A percentile compares a stretch with the other conserved stretches of the same genome.
phyloP scores from a whole-genome alignment of 2,113 vertebrate genomes.

The Microcebus griseorufus region DNA sequence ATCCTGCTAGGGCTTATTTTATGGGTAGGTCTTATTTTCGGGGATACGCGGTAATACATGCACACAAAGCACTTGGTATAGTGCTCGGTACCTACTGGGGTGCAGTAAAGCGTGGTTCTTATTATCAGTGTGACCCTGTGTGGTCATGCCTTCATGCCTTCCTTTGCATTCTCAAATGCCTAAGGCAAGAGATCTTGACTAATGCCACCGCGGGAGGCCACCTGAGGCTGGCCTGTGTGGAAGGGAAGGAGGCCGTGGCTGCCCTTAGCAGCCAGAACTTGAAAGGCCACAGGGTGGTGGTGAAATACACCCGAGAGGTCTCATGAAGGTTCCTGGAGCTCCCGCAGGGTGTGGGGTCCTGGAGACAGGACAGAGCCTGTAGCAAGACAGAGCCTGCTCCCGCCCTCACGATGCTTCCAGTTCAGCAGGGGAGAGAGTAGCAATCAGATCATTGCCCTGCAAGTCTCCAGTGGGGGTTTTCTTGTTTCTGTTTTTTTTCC shows the following conservation, averaged over 20 bases:
- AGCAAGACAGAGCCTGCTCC: neutral
- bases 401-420: neutral
- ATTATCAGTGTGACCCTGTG: neutral
- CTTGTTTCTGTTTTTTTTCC: neutral
- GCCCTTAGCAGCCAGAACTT: neutral
- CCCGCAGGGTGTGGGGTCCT: neutral
- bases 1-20: too few relatives aligned
- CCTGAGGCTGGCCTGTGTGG: neutral
- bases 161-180: neutral
- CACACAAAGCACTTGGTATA: too few relatives aligned
- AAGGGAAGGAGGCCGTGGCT: neutral
- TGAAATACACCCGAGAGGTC: neutral
- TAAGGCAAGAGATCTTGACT: neutral
- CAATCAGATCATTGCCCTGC: neutral
- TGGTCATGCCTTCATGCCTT: neutral
- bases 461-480: neutral
- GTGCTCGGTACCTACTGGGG: neutral
- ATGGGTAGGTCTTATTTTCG: too few relatives aligned
- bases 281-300: neutral
- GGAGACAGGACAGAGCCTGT: neutral
- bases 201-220: fast-evolving
- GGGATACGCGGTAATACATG: too few relatives aligned
- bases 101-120: neutral
- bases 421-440: neutral
- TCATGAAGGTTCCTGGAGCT: neutral